Conservation (phyloP, 2,888 invertebrate species). For the Amblyjoppa fuscipennis region DNA sequence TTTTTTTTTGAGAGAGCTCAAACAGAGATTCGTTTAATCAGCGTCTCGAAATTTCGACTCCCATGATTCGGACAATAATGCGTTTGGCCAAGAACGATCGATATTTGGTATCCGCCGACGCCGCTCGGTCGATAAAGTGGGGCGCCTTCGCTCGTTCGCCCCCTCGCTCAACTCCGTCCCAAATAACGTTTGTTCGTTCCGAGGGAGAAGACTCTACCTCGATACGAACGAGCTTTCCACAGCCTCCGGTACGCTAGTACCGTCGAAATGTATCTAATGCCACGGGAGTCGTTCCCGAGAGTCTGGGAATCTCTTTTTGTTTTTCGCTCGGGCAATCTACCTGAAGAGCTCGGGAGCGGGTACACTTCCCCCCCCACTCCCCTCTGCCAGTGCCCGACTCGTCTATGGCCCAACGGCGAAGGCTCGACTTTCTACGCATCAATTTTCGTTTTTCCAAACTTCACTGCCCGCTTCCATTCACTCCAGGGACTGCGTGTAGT, state of each 20-base stretch:
- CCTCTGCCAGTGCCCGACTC: neutral
- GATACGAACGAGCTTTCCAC: neutral
- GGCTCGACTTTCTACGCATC: neutral
- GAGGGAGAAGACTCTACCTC: no score
- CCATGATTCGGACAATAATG: neutral
- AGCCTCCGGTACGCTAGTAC: neutral
- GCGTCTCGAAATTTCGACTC: neutral
- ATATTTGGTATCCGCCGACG: neutral
- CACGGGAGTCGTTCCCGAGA: no score
- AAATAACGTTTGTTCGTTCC: no score
- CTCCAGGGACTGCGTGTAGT: neutral
- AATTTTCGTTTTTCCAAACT: slow-evolving; percentile 11
- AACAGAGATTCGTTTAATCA: neutral
- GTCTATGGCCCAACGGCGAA: neutral
- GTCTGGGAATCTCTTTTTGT: neutral
- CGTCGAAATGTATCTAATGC: neutral
- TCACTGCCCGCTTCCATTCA: neutral
- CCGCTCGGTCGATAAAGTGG: neutral
- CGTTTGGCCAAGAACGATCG: neutral
- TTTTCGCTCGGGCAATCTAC: neutral
- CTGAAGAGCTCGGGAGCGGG: neutral
- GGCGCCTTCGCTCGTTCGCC: neutral
- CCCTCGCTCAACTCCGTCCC: neutral
- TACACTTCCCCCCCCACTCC: neutral
- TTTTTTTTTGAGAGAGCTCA: neutral